These are phyloP conservation scores for Orius laevigatus DNA, from an alignment of 1,140 invertebrate genomes.

Conservation along the genomic window DNA sequence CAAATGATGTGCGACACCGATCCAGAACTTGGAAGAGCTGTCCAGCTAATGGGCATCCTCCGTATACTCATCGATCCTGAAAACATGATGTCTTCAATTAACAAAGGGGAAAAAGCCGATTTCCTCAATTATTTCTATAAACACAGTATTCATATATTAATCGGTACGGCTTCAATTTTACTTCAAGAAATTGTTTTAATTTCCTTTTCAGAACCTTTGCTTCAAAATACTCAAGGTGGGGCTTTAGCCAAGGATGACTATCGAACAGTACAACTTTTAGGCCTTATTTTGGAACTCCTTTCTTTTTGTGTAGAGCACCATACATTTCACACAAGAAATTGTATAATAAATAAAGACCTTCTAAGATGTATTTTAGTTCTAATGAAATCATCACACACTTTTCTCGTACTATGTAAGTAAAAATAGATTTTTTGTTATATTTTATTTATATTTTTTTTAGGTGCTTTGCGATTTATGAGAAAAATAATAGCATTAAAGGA, in stretches of 20 bases:
- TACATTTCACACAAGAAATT: slow-evolving; percentile 96
- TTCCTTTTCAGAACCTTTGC: slow-evolving; percentile 52
- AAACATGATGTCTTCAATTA: slow-evolving; percentile 87
- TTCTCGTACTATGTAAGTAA: slow-evolving; percentile 77
- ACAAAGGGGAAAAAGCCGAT: slow-evolving; percentile 94
- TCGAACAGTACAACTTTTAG: slow-evolving; percentile 85
- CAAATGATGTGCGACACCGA: slow-evolving; percentile 81
- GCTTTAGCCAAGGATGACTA: slow-evolving; percentile 84
- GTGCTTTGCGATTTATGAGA: slow-evolving; percentile 86
- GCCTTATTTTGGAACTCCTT: slow-evolving; percentile 85
- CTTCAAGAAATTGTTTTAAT: neutral
- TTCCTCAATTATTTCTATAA: slow-evolving; percentile 99
- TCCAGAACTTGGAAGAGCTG: slow-evolving; percentile 86
- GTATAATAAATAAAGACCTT: slow-evolving; percentile 92
- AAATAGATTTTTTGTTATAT: slow-evolving; percentile 8
- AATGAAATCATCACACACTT: slow-evolving; percentile 95
- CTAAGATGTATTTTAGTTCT: slow-evolving; percentile 85
- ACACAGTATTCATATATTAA: slow-evolving; percentile 88
- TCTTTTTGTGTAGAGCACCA: slow-evolving; percentile 99
- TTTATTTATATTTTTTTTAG: slow-evolving; percentile 26
- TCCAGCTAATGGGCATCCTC: slow-evolving; percentile 87
- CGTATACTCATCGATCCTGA: slow-evolving; percentile 92
- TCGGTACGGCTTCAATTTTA: slow-evolving; percentile 40
- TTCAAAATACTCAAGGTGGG: slow-evolving; percentile 77
- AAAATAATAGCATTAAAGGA: slow-evolving; percentile 96